Base-by-base conservation (phyloP, 2,113 vertebrate species). In the Oenanthe melanoleuca region DNA sequence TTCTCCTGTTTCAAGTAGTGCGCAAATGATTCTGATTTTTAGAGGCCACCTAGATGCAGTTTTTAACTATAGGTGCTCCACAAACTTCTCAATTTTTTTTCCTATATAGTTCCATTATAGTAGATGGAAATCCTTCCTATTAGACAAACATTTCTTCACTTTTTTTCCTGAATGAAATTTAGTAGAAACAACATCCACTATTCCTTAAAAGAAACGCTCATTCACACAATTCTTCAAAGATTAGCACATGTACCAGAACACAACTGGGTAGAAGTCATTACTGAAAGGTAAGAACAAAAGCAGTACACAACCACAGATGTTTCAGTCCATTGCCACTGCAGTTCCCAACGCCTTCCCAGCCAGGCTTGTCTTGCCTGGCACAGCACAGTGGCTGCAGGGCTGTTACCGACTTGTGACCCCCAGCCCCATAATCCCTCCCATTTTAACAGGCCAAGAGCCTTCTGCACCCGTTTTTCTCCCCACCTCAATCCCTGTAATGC, bases 301-400 rank as follows among this genome's bases (percentile, higher is more conserved):
- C 11, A 65, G 28, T 16, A 57, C 20, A 14, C 17, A 85, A 37
- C 6, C 13, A 78, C 55, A 63, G 42, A 25, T 23, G 18, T 37
- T 66, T 78, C 55, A 57, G 38, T 4, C 42, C 20, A 8, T 9
- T 49, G 50, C 45, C 64, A 53, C 22, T 1, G 2, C 37, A 75
- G 19, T 2, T 86, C 34, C 42, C 57, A 63, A 28, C 15, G 73
- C 11, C 24, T 90, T 57, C n/a, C 10, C 26, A 26, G 34, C 42
- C 34, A 33, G 28, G 40, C 11, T 18, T 26, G 7, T 8, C 23
- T 31, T 57, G 16, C 70, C 17, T 24, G 13, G 40, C 31, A 47
- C 40, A 53, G 14, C 3, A 0, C 1, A 57, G 25, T 0, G 2
- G 26, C 44, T 26, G 12, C 6, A 72, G 28, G 15, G 55, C 31